Evolutionary conservation across 1,140 invertebrate species (phyloP).

Genomic region (Meloidogyne floridensis): DNA sequence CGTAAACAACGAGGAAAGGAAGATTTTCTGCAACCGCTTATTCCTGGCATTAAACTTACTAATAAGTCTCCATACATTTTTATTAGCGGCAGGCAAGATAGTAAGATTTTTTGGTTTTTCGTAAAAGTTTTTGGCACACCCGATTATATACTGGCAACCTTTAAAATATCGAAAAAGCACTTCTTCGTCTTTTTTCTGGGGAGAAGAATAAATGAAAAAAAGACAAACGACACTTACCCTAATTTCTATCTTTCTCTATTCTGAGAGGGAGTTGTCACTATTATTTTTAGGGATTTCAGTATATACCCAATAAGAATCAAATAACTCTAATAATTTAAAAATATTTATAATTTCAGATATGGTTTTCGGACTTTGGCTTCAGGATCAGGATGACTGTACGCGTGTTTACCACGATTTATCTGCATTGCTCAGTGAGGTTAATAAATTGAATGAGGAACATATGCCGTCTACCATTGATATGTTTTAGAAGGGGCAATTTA

Average conservation of each 20-base stretch:
- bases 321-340: neutral
- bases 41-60: neutral
- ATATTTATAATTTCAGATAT: neutral
- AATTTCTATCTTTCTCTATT: no score
- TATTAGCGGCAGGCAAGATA: neutral
- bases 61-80: neutral
- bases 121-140: no score
- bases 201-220: no score
- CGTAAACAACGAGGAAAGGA: conserved; percentile 33
- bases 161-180: no score
- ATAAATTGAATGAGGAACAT: neutral
- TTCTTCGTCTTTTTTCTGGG: no score
- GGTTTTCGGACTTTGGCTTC: neutral
- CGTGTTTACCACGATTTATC: neutral
- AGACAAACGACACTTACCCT: no score
- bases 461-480: neutral
- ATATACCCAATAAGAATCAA: no score
- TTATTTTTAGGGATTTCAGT: no score
- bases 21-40: neutral
- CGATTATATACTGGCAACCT: no score
- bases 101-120: neutral
- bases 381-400: neutral
- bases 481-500: neutral
- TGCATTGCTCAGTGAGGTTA: neutral
- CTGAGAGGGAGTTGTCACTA: no score